Base-by-base conservation (phyloP, 2,113 vertebrate genomes). In the Nerophis lumbriciformis region DNA sequence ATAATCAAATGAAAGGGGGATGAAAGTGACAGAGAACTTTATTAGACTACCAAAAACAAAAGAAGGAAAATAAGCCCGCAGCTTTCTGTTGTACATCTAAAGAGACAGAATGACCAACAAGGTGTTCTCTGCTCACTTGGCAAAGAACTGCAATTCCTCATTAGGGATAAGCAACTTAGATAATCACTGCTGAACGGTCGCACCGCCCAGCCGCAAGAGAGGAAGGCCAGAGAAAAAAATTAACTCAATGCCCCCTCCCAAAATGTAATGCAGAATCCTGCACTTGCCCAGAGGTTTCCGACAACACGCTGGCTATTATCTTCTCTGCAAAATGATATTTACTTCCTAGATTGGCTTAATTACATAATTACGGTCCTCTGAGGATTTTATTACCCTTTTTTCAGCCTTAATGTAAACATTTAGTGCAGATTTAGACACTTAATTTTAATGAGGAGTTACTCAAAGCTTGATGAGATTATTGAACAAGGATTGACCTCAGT, bases 131-230 rank as follows among this genome's bases (percentile, higher is more conserved):
- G 72, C 64, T 63, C 75, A 75, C 79, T 83, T 88, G 85, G 85
- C 83, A 82, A 83, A 12, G 71, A 15, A 56, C 78, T 80, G 75
- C 83, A 69, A 72, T 72, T 81, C 72, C 81, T 88, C 85, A 90
- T 88, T 88, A 85, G 70, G 70, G 76, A 76, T 83, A 86, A 86
- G 82, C 78, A 79, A 86, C 83, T 83, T 84, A 76, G 76, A 88
- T 89, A 89, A 90, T 87, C 87, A 85, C 85, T 86, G 76, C 84
- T 83, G 86, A 87, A 59, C 78, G 82, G 81, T 85, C 87, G 85
- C 72, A 48, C 69, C 28, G 73, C 68, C 80, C 82, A 51, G 78
- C 64, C 49, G 16, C 83, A 73, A 78, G 80, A 78, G 61, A 73
- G 65, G 75, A 71, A 72, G 76, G 64, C 60, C 51, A 8, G 73